Evolutionary conservation across 2,888 invertebrate genomes (phyloP).

Genomic region (Deilephila elpenor): DNA sequence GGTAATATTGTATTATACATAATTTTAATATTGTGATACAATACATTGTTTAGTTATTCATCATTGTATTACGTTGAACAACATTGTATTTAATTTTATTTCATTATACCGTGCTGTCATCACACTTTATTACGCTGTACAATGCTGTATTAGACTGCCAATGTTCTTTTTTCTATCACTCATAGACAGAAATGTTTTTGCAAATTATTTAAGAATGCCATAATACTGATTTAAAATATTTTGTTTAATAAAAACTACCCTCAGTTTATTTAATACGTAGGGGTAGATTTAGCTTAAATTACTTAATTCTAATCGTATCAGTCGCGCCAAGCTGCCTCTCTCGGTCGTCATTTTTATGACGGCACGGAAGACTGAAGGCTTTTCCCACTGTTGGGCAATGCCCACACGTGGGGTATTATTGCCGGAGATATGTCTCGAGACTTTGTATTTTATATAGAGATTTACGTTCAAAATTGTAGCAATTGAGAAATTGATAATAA

Average conservation of each 20-base stretch:
- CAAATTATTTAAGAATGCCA: too few species aligned
- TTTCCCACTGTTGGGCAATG: constrained; percentile 3
- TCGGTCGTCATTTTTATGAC: constrained; percentile 1
- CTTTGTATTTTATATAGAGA: background rate
- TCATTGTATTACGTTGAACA: background rate
- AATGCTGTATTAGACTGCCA: background rate
- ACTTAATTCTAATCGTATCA: background rate
- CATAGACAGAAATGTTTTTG: too few species aligned
- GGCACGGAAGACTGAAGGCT: constrained; percentile 11
- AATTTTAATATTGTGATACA: too few species aligned
- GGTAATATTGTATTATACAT: too few species aligned
- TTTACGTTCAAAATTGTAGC: background rate
- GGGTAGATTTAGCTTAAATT: background rate
- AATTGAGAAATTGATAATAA: too few species aligned
- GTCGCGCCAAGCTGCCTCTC: constrained; percentile 18
- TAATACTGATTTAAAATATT: too few species aligned
- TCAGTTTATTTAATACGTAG: background rate
- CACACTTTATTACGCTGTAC: background rate
- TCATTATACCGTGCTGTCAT: background rate
- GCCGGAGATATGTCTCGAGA: background rate
- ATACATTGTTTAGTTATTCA: too few species aligned
- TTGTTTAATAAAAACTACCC: background rate
- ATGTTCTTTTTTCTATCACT: too few species aligned
- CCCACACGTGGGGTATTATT: background rate
- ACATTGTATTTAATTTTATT: background rate